These are phyloP conservation scores for Micronycteris hirsuta DNA, from an alignment of 2,113 vertebrate species.

Conservation along the genomic window DNA sequence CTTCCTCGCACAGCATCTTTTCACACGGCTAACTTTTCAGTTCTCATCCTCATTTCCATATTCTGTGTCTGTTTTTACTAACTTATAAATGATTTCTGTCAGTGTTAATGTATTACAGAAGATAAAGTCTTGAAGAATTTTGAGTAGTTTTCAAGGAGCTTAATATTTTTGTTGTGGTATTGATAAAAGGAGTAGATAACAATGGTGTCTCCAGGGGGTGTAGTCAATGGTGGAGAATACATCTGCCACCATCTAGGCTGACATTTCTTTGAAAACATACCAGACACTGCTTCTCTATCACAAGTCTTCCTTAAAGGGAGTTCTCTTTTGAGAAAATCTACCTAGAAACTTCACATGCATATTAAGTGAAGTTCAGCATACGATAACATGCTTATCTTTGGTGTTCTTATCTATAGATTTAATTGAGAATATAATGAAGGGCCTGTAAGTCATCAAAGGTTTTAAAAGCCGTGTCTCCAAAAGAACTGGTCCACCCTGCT, in stretches of 20 bases:
- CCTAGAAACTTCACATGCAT: background rate
- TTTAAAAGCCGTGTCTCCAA: background rate
- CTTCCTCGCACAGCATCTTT: background rate
- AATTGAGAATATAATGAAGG: too few species aligned
- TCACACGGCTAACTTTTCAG: background rate
- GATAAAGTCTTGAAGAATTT: background rate
- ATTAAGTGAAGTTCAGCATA: background rate
- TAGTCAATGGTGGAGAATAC: background rate
- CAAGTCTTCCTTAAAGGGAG: background rate
- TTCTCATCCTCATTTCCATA: background rate
- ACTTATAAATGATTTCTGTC: background rate
- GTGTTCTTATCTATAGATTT: too few species aligned
- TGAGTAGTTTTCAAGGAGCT: background rate
- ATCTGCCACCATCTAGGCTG: background rate
- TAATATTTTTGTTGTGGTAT: background rate
- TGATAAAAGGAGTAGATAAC: background rate
- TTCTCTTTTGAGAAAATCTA: background rate
- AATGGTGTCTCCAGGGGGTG: background rate
- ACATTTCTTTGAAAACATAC: background rate
- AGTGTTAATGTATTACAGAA: background rate
- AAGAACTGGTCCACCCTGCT: background rate
- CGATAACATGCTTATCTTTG: background rate
- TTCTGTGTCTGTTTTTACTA: background rate
- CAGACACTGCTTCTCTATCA: background rate
- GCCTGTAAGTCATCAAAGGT: background rate